These are phyloP conservation scores for Periparus ater DNA, from an alignment of 2,797 vertebrate genomes.

Conservation along the genomic window DNA sequence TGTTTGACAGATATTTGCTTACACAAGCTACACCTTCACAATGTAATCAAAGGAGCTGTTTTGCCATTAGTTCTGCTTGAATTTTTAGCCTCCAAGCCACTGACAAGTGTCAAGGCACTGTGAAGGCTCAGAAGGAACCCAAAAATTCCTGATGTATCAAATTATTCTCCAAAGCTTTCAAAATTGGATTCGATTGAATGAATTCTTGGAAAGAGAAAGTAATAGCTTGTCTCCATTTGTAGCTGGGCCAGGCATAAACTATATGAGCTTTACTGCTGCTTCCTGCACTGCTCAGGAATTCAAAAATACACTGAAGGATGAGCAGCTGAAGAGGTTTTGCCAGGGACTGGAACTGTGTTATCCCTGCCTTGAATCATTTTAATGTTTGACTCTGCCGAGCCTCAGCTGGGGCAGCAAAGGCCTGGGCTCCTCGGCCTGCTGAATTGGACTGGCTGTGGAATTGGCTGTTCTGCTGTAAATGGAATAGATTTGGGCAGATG, in stretches of 20 bases:
- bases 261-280: conserved; percentile 30
- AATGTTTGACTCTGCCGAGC: conserved; percentile 13
- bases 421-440: background rate
- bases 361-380: conserved; percentile 39
- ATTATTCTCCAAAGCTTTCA: conserved; percentile 37
- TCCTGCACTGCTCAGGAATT: conserved; percentile 26
- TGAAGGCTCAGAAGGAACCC: background rate
- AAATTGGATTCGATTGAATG: conserved; percentile 41
- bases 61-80: conserved; percentile 49
- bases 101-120: background rate
- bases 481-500: background rate
- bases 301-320: background rate
- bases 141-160: conserved; percentile 28
- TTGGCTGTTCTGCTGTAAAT: background rate
- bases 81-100: conserved; percentile 14
- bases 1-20: conserved; percentile 46
- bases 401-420: background rate
- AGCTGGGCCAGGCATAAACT: conserved; percentile 48
- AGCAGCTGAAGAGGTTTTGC: conserved; percentile 46
- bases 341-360: background rate
- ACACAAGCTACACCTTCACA: conserved; percentile 41
- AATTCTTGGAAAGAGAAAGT: conserved; percentile 59
- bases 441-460: background rate
- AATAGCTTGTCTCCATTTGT: conserved; percentile 38
- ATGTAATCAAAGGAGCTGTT: conserved; percentile 13